A percentile compares a stretch with the other conserved stretches of the same genome.
Evolutionary conservation across 2,797 vertebrate genomes (phyloP).

Genomic region (Eulemur coronatus): DNA sequence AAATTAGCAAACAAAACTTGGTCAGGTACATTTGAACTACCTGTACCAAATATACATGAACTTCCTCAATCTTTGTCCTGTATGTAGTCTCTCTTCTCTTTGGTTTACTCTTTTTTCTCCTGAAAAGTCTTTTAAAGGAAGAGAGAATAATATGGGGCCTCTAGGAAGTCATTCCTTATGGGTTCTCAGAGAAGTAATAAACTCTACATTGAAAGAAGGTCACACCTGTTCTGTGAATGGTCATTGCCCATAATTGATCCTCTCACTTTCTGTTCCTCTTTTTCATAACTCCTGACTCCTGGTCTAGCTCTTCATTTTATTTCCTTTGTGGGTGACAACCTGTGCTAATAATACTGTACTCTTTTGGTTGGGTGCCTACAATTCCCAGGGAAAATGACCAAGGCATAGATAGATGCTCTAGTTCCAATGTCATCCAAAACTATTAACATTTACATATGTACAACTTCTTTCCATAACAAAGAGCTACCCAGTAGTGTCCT

Average conservation of each 20-base stretch:
- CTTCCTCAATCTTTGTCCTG: neutral
- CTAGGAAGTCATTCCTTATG: neutral
- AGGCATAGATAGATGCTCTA: neutral
- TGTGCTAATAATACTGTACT: neutral
- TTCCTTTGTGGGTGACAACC: neutral
- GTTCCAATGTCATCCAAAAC: neutral
- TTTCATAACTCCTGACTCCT: neutral
- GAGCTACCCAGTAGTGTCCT: neutral
- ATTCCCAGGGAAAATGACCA: neutral
- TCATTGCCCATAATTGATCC: neutral
- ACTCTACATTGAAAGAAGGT: neutral
- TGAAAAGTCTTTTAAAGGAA: conserved; percentile 8
- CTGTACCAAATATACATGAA: neutral
- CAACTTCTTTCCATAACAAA: conserved; percentile 50
- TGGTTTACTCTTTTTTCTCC: neutral
- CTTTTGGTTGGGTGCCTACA: neutral
- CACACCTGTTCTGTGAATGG: neutral
- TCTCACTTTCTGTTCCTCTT: neutral
- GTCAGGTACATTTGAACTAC: neutral
- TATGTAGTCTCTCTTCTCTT: neutral
- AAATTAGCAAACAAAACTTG: neutral
- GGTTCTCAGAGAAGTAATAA: neutral
- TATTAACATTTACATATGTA: neutral
- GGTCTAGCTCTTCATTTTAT: neutral
- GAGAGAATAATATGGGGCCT: neutral